Percentiles rank a stretch among this genome's conserved stretches.
These are phyloP conservation scores for Iguana delicatissima DNA, from an alignment of 2,797 vertebrate species.

Conservation along the genomic window DNA sequence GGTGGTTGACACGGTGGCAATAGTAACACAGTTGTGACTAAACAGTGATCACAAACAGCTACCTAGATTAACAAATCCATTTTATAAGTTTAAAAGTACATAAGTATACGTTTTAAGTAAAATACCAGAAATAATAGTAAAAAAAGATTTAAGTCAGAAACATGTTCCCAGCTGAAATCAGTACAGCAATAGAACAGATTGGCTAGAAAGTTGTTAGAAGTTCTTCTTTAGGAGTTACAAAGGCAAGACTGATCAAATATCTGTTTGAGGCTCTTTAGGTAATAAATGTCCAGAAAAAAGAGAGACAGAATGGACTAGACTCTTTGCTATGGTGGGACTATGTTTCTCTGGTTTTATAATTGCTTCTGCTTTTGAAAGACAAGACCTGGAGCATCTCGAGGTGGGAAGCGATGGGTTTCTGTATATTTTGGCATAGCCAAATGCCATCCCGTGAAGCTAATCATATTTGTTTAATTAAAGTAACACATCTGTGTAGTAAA, in stretches of 20 bases:
- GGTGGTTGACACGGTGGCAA: too few species aligned
- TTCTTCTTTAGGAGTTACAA: background rate
- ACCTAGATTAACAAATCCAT: too few species aligned
- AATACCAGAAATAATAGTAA: background rate
- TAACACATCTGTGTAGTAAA: conserved; percentile 81
- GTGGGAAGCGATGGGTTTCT: conserved; percentile 15
- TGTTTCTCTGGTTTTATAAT: background rate
- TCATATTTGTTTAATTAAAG: conserved; percentile 84
- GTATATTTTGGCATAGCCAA: conserved; percentile 65
- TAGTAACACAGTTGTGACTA: too few species aligned
- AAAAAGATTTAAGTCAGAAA: background rate
- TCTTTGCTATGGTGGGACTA: too few species aligned
- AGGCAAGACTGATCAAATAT: background rate
- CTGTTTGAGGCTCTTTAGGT: too few species aligned
- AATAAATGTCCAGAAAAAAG: background rate
- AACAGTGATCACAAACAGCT: too few species aligned
- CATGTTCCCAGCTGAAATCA: background rate
- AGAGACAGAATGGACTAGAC: too few species aligned
- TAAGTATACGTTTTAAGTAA: too few species aligned
- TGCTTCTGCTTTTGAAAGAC: background rate
- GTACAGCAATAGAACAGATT: background rate
- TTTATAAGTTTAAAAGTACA: background rate
- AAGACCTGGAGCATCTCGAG: background rate
- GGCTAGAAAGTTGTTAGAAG: background rate
- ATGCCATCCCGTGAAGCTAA: conserved; percentile 74